Evolutionary conservation across 2,888 invertebrate genomes (phyloP).

Genomic region (Kryphioiulus occultus): DNA sequence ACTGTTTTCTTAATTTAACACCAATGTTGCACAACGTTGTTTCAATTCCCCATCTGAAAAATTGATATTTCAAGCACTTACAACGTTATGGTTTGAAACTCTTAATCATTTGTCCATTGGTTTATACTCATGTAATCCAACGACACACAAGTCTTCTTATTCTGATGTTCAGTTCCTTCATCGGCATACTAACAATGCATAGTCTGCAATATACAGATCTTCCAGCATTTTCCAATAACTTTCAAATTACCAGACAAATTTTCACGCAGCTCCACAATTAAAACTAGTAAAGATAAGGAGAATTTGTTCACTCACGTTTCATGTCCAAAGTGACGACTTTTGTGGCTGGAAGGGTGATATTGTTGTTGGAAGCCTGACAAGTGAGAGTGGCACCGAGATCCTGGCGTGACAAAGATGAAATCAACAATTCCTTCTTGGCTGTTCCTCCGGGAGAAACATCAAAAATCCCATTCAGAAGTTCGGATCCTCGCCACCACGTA

Average conservation of each 20-base stretch:
- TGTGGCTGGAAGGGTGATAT: constrained; percentile 53
- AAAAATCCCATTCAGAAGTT: constrained; percentile 77
- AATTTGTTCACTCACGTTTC: constrained; percentile 52
- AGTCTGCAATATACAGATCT: too few relatives aligned
- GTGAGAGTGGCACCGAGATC: constrained; percentile 52
- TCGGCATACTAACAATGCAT: too few relatives aligned
- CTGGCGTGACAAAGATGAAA: constrained; percentile 50
- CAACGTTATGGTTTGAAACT: too few relatives aligned
- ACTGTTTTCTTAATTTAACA: too few relatives aligned
- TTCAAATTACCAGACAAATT: neutral
- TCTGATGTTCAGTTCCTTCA: too few relatives aligned
- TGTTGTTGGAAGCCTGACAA: constrained; percentile 54
- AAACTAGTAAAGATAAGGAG: constrained; percentile 28
- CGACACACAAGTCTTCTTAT: too few relatives aligned
- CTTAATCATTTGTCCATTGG: too few relatives aligned
- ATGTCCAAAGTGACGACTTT: constrained; percentile 53
- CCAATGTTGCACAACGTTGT: too few relatives aligned
- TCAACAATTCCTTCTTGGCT: constrained; percentile 50
- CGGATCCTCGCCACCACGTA: constrained; percentile 82
- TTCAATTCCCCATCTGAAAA: too few relatives aligned
- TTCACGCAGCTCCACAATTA: neutral
- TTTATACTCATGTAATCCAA: too few relatives aligned
- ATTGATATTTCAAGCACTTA: too few relatives aligned
- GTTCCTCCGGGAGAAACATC: constrained; percentile 66
- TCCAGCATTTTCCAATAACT: too few relatives aligned